Conservation (phyloP, 2,113 vertebrate genomes). For the Heterocephalus glaber region DNA sequence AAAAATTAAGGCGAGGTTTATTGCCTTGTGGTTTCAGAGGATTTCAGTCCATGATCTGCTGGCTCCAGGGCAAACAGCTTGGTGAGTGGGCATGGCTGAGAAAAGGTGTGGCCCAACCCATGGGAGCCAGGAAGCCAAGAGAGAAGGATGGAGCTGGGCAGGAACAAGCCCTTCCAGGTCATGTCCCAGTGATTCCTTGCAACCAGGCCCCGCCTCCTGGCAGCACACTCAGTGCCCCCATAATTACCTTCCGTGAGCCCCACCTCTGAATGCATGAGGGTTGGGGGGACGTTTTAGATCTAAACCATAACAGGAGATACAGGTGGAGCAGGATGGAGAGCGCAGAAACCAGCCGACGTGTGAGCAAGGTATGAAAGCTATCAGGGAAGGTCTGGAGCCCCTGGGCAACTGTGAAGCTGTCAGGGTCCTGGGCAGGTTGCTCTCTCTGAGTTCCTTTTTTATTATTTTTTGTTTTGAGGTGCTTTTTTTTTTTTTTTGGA, state of each 20-base stretch:
- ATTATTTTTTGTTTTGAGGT: neutral
- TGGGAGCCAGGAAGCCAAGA: neutral
- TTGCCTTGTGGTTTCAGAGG: neutral
- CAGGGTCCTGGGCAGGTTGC: neutral
- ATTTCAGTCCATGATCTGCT: neutral
- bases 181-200: neutral
- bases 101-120: neutral
- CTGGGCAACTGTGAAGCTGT: neutral
- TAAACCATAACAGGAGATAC: neutral
- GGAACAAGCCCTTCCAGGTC: neutral
- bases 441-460: neutral
- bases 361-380: no score
- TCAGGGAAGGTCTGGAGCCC: neutral
- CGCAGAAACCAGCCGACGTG: neutral
- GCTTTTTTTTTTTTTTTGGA: no score
- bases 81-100: neutral
- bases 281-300: neutral
- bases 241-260: neutral
- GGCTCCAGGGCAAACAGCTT: neutral
- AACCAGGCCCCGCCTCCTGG: neutral
- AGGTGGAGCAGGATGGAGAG: neutral
- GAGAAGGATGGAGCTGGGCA: neutral
- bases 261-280: neutral
- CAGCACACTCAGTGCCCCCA: neutral
- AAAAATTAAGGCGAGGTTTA: neutral